phyloP scores from a whole-genome alignment of 2,113 vertebrate genomes.

The Mola mola region DNA sequence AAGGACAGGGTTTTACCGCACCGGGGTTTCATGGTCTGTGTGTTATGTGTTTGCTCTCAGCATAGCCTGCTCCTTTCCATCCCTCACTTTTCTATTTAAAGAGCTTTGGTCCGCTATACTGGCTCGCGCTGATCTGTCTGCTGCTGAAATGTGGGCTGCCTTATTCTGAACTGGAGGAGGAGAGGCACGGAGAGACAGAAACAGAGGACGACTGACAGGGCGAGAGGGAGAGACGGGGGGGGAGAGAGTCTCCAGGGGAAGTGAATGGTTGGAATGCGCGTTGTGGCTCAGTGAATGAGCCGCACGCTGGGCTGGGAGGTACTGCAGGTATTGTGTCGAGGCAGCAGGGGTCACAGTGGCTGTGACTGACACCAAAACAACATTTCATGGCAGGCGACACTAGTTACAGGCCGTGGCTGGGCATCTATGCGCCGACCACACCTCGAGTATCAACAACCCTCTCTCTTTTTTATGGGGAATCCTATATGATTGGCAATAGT shows the following conservation, averaged over 20 bases:
- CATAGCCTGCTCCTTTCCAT: conserved; percentile 9
- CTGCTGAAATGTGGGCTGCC: conserved; percentile 31
- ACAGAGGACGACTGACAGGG: conserved; percentile 50
- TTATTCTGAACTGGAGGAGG: conserved; percentile 47
- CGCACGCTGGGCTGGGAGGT: conserved; percentile 70
- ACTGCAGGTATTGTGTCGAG: conserved; percentile 74
- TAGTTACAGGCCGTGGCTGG: conserved; percentile 64
- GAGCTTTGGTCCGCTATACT: conserved; percentile 38
- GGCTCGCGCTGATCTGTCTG: conserved; percentile 32
- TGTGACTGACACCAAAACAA: conserved; percentile 81
- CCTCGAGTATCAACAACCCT: conserved; percentile 51
- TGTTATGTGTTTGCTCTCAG: conserved; percentile 22
- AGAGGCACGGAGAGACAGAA: conserved; percentile 39
- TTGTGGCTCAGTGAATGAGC: conserved; percentile 75
- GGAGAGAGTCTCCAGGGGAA: conserved; percentile 74
- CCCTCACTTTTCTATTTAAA: conserved; percentile 39
- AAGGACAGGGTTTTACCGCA: conserved; percentile 16
- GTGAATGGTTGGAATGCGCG: conserved; percentile 78
- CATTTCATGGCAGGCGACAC: conserved; percentile 76
- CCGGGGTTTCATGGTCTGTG: conserved; percentile 24
- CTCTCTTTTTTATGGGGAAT: conserved; percentile 44
- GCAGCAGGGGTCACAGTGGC: conserved; percentile 78
- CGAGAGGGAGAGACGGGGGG: conserved; percentile 48
- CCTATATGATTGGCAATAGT: conserved; percentile 19
- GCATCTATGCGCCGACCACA: conserved; percentile 51